Evolutionary conservation across 2,797 vertebrate species (phyloP), one percentile per base, ranked within the genome.

Genomic region (Eutrigla gurnardus): DNA sequence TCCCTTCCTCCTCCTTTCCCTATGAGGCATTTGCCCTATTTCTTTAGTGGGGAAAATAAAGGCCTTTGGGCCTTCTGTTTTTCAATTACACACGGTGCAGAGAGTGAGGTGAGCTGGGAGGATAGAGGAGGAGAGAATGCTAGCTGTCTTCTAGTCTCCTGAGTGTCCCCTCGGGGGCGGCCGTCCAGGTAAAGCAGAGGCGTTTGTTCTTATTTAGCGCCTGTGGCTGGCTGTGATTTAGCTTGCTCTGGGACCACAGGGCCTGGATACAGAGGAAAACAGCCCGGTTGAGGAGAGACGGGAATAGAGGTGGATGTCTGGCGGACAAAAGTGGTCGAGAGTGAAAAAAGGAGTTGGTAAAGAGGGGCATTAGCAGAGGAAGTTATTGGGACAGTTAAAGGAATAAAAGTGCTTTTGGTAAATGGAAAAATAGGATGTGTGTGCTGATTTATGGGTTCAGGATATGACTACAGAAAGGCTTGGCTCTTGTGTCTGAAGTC

Each of bases 151-250:
- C 60, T 67, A 59, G 70, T 70, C 65, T 70, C 64, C 25, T 49
- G 75, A 64, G 77, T 70, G 86, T 83, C 82, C 86, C 90, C 86
- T 86, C 37, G 40, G 86, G 85, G 25, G 82, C 85, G 75, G 60
- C 77, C 65, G 73, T 79, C 79, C 80, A 84, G 83, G 85, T 91
- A 85, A 84, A 90, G 82, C 82, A 77, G 75, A 83, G 80, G 72
- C 12, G 80, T 89, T 91, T 88, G 84, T 89, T 91, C 83, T 88
- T 88, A 85, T 91, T 91, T 83, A 76, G 82, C 43, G 68, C 89
- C 77, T 79, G 80, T 83, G 76, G 90, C 84, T 79, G 43, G 65
- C 82, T 88, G 86, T 88, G 84, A 87, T 91, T 86, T 86, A 77
- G 82, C 64, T 62, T 68, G 71, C 67, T 45, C 49, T 83, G 75